Evolutionary conservation across 2,888 invertebrate species (phyloP).

Genomic region (Pimpla rufipes): DNA sequence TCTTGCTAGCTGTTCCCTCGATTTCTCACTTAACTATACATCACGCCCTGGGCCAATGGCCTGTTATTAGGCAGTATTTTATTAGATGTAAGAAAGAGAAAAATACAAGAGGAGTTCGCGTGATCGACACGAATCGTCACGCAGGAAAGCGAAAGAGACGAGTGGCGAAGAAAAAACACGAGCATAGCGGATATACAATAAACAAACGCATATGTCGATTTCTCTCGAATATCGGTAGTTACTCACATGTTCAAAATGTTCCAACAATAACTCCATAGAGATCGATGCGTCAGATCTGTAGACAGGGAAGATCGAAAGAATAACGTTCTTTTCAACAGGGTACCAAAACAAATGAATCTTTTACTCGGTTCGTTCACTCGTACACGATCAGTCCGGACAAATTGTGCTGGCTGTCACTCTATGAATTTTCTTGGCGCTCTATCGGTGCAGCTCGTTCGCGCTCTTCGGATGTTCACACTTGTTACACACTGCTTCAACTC

Average conservation of each 20-base stretch:
- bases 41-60: slow-evolving; percentile 9
- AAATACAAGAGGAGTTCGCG: not conserved
- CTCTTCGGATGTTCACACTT: too few species aligned
- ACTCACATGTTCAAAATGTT: not conserved
- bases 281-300: too few species aligned
- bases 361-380: too few species aligned
- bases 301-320: too few species aligned
- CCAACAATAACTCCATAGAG: not conserved
- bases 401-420: too few species aligned
- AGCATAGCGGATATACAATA: slow-evolving; percentile 6
- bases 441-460: too few species aligned
- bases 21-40: not conserved
- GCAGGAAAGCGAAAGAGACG: not conserved
- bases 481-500: too few species aligned
- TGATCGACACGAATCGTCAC: not conserved
- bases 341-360: too few species aligned
- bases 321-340: too few species aligned
- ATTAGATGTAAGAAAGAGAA: not conserved
- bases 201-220: not conserved
- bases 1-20: slow-evolving; percentile 1
- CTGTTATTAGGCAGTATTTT: slow-evolving; percentile 16
- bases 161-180: not conserved
- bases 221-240: not conserved
- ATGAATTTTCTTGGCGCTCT: too few species aligned
- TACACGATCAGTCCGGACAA: too few species aligned